A percentile compares a stretch with the other conserved stretches of the same genome.
phyloP scores from a whole-genome alignment of 1,140 invertebrate species.

The Himalopsyche phryganea region DNA sequence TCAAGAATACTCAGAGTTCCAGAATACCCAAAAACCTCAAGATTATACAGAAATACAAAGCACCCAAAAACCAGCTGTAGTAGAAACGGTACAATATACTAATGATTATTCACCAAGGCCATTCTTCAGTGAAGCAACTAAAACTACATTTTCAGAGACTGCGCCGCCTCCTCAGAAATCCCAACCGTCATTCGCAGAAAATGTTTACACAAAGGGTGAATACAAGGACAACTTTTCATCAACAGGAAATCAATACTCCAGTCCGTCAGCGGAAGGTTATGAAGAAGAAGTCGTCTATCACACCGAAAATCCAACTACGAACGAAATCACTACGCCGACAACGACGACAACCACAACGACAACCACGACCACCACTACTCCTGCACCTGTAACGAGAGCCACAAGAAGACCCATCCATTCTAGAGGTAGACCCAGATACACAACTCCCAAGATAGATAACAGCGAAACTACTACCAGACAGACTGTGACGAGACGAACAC shows the following conservation, averaged over 20 bases:
- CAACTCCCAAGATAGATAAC: conserved; percentile 40
- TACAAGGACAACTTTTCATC: conserved; percentile 11
- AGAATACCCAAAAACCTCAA: background rate
- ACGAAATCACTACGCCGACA: conserved; percentile 30
- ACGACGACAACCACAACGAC: conserved; percentile 37
- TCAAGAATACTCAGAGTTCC: background rate
- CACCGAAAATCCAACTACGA: conserved; percentile 36
- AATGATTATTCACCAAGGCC: conserved; percentile 21
- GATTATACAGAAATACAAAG: background rate
- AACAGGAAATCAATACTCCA: conserved; percentile 39
- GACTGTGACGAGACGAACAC: conserved; percentile 44
- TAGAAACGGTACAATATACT: conserved; percentile 8
- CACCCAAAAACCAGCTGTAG: background rate
- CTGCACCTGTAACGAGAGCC: conserved; percentile 40
- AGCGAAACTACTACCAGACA: conserved; percentile 43
- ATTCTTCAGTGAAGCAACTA: conserved; percentile 16
- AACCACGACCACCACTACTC: conserved; percentile 41
- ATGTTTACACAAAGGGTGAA: conserved; percentile 4
- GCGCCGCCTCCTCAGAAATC: conserved; percentile 7
- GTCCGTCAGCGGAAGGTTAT: conserved; percentile 25
- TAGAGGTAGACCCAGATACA: conserved; percentile 45
- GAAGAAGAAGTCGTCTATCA: conserved; percentile 23
- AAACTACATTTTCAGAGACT: conserved; percentile 6
- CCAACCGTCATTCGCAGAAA: background rate
- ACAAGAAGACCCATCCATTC: conserved; percentile 25